Evolutionary conservation across 2,113 vertebrate species (phyloP).

Genomic region (Numenius arquata): DNA sequence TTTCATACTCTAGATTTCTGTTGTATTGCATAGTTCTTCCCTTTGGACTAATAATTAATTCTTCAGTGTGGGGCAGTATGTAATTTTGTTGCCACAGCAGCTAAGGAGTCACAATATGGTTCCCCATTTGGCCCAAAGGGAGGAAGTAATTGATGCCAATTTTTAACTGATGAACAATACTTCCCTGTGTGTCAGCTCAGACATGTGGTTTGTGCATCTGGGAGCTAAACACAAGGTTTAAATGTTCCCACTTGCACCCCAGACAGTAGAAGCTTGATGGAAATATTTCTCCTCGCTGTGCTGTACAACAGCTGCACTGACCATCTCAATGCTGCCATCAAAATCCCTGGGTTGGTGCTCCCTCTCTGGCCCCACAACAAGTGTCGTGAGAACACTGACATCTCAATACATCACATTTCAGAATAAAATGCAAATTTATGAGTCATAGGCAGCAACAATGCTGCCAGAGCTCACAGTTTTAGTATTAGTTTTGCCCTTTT

Average conservation of each 20-base stretch:
- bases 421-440: not conserved
- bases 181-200: slow-evolving; percentile 54
- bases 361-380: not conserved
- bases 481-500: not conserved
- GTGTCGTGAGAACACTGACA: not conserved
- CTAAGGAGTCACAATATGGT: not conserved
- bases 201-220: slow-evolving; percentile 64
- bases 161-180: slow-evolving; percentile 57
- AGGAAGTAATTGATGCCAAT: slow-evolving; percentile 49
- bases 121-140: slow-evolving; percentile 2
- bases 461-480: not conserved
- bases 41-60: not conserved
- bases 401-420: not conserved
- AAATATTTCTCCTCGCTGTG: not conserved
- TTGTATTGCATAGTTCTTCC: not conserved
- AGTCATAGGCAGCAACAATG: not conserved
- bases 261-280: not conserved
- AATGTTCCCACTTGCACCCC: not conserved
- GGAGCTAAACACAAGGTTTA: not conserved
- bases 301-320: slow-evolving; percentile 10
- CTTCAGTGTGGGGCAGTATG: not conserved
- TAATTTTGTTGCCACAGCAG: not conserved
- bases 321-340: not conserved
- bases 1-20: not conserved
- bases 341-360: fast-evolving